Conservation (phyloP, 2,113 vertebrate species). For the Piprites chloris region DNA sequence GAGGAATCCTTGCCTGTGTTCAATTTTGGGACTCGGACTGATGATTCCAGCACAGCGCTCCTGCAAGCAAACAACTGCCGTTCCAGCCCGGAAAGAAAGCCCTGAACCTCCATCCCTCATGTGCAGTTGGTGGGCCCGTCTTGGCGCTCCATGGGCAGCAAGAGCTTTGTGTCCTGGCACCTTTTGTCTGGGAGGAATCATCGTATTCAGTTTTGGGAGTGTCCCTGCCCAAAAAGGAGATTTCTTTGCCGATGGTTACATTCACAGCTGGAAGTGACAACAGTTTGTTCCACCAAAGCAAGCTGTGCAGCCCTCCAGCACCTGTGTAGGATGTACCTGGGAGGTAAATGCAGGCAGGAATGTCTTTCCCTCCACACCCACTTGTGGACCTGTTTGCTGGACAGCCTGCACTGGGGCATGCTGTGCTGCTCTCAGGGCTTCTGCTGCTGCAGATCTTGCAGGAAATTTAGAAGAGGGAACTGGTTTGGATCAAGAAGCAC, state of each 20-base stretch:
- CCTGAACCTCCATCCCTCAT: too few species aligned
- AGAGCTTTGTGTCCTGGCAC: too few species aligned
- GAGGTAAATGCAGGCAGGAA: neutral
- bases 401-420: neutral
- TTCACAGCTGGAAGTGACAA: neutral
- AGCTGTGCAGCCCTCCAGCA: neutral
- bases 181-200: too few species aligned
- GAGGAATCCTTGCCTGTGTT: too few species aligned
- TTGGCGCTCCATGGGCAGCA: too few species aligned
- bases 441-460: neutral
- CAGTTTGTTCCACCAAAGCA: neutral
- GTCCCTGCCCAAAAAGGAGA: neutral
- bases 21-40: too few species aligned
- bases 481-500: neutral
- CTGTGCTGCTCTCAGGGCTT: neutral
- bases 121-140: too few species aligned
- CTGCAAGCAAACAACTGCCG: too few species aligned
- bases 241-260: neutral
- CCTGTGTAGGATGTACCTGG: neutral
- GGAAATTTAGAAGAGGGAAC: neutral
- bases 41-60: too few species aligned
- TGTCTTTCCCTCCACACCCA: neutral
- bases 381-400: neutral
- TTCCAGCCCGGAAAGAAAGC: too few species aligned
- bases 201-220: neutral